Evolutionary conservation across 64 coral and sea anemone species (phyloP).

Genomic region (Pocillopora verrucosa): DNA sequence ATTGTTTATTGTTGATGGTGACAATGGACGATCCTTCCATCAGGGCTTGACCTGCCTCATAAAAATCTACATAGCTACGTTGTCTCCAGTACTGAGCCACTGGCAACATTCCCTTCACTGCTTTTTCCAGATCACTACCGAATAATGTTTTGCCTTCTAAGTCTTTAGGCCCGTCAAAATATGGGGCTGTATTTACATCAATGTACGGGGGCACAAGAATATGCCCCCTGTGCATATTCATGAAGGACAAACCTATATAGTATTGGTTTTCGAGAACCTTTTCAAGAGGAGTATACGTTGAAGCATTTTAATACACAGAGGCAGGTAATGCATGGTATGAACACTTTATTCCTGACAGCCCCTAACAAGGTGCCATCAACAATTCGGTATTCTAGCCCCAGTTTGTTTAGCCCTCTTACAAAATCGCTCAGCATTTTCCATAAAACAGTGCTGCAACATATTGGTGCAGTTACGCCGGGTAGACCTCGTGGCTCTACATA

Average conservation of each 20-base stretch:
- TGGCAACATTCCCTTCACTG: constrained; percentile 30
- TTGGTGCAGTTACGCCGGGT: constrained; percentile 7
- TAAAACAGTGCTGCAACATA: constrained; percentile 50
- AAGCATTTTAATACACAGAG: not conserved
- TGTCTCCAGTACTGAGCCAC: constrained; percentile 46
- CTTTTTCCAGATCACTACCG: constrained; percentile 34
- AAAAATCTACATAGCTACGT: constrained; percentile 72
- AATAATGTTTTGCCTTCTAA: constrained; percentile 53
- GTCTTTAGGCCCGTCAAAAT: constrained; percentile 35
- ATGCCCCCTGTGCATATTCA: constrained; percentile 12
- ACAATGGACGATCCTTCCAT: constrained; percentile 59
- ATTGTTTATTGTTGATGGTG: constrained; percentile 61
- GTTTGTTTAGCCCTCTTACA: constrained; percentile 32
- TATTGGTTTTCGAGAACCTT: constrained; percentile 11
- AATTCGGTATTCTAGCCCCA: constrained; percentile 49
- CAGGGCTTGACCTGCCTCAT: constrained; percentile 40
- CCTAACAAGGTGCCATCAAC: constrained; percentile 64
- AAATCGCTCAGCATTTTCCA: too few species aligned
- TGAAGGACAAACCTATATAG: constrained; percentile 46
- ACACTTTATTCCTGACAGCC: constrained; percentile 42
- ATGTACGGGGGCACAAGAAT: constrained; percentile 53
- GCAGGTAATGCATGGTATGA: constrained; percentile 52
- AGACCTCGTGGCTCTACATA: constrained; percentile 11
- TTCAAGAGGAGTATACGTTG: constrained; percentile 12
- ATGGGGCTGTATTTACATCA: constrained; percentile 32